Percentiles rank a stretch among this genome's conserved stretches.
phyloP scores from a whole-genome alignment of 2,113 vertebrate genomes.

The Grantiella picta region DNA sequence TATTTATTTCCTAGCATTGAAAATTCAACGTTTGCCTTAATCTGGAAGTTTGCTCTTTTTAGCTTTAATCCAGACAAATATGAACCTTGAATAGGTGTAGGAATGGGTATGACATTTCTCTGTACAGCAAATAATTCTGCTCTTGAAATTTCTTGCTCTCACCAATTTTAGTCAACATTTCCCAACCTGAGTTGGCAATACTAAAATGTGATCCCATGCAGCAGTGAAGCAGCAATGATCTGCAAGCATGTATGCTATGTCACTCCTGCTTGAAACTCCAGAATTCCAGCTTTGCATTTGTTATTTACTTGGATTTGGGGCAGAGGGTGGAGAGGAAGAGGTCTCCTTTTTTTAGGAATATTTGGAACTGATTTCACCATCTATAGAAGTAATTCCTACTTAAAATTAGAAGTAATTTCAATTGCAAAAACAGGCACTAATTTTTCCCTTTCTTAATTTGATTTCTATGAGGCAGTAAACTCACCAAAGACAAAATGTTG shows the following conservation, averaged over 20 bases:
- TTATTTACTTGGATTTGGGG: background rate
- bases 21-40: background rate
- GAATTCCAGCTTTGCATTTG: background rate
- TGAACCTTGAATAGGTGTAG: background rate
- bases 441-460: background rate
- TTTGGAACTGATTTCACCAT: background rate
- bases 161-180: background rate
- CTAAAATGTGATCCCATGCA: background rate
- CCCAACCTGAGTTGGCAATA: background rate
- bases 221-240: background rate
- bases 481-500: background rate
- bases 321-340: accelerated
- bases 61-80: background rate
- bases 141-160: background rate
- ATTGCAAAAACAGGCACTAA: background rate
- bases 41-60: background rate
- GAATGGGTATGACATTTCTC: background rate
- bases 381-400: background rate
- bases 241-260: background rate
- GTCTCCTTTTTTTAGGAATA: background rate
- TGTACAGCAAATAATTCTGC: background rate
- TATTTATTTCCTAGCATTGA: background rate
- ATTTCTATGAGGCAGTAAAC: background rate
- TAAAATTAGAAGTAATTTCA: background rate
- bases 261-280: background rate